phyloP scores from a whole-genome alignment of 2,797 vertebrate genomes.

The Trichosurus vulpecula region DNA sequence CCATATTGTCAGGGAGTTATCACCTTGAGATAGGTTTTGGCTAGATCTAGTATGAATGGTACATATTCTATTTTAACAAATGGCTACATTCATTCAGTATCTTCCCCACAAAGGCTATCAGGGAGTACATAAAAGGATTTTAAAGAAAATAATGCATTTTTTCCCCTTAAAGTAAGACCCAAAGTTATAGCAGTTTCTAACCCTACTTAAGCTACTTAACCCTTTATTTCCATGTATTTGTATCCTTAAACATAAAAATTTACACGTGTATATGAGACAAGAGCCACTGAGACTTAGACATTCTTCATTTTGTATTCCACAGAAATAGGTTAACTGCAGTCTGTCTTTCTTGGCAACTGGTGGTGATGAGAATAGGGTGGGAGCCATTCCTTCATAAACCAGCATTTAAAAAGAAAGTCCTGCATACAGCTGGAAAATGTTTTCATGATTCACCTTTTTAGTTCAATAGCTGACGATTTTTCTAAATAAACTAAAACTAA shows the following conservation, averaged over 20 bases:
- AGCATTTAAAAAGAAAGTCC: conserved; percentile 54
- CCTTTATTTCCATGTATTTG: background rate
- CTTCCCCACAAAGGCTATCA: background rate
- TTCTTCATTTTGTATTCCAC: conserved; percentile 74
- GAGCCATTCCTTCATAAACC: conserved; percentile 61
- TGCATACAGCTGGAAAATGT: conserved; percentile 45
- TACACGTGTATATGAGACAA: background rate
- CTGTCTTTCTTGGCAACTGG: conserved; percentile 57
- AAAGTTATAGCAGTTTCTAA: background rate
- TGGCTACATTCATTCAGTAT: background rate
- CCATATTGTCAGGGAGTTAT: background rate
- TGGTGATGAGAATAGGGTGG: conserved; percentile 37
- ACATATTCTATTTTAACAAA: background rate
- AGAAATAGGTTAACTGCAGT: conserved; percentile 75
- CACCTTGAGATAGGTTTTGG: background rate
- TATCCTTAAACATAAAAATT: background rate
- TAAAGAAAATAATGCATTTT: background rate
- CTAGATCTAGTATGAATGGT: background rate
- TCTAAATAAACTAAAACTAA: conserved; percentile 49
- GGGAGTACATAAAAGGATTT: background rate
- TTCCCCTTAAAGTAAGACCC: background rate
- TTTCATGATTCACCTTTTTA: conserved; percentile 38
- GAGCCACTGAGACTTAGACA: conserved; percentile 32
- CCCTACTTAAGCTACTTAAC: background rate
- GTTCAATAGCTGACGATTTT: conserved; percentile 50